Evolutionary conservation across 2,888 invertebrate species (phyloP).

Genomic region (Aquatica leii): DNA sequence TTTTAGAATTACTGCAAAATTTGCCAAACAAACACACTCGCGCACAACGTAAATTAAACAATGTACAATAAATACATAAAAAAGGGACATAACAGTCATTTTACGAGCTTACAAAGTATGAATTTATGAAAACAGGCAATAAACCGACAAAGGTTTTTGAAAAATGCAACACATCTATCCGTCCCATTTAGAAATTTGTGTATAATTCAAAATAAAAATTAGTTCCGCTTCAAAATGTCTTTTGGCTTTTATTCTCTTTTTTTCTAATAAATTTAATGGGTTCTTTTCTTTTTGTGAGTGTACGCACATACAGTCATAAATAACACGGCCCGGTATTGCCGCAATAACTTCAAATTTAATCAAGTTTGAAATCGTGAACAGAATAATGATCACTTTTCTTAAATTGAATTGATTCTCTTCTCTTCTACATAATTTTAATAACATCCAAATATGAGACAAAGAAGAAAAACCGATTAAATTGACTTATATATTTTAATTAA

Average conservation of each 20-base stretch:
- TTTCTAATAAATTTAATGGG: conserved; percentile 43
- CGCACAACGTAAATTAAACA: conserved; percentile 49
- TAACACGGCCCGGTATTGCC: conserved; percentile 46
- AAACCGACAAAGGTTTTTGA: conserved; percentile 26
- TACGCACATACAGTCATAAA: conserved; percentile 48
- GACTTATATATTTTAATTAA: conserved; percentile 4
- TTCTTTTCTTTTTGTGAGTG: conserved; percentile 38
- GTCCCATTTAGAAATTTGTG: conserved; percentile 5
- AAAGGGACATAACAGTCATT: conserved; percentile 45
- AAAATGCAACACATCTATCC: conserved; percentile 2
- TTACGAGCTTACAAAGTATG: conserved; percentile 47
- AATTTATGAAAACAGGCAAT: conserved; percentile 43
- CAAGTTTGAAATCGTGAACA: conserved; percentile 50
- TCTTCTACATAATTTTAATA: conserved; percentile 25
- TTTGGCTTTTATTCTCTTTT: neutral
- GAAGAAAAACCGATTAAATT: neutral
- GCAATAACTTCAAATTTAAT: conserved; percentile 55
- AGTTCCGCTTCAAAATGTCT: conserved; percentile 24
- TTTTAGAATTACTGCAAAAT: conserved; percentile 14
- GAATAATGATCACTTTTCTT: conserved; percentile 49
- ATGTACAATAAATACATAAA: conserved; percentile 48
- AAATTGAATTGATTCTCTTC: conserved; percentile 32
- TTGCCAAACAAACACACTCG: conserved; percentile 37
- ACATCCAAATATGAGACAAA: neutral
- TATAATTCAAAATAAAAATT: conserved; percentile 26